Base-by-base conservation (phyloP, 2,797 vertebrate genomes). In the Merluccius polli region DNA sequence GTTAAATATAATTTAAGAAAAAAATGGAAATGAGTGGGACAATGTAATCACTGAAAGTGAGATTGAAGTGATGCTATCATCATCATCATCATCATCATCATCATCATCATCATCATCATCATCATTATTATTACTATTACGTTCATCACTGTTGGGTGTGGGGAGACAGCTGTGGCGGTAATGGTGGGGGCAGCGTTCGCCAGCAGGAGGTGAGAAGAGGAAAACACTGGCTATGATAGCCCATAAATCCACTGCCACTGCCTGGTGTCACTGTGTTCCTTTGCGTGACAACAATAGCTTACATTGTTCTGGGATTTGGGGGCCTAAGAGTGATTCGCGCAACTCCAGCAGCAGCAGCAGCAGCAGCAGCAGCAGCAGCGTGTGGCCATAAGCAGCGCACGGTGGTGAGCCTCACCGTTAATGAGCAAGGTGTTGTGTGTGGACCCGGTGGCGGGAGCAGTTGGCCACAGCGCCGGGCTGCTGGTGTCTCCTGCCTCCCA, bases 1-100 rank as follows among this genome's bases (percentile, higher is more conserved):
- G 92, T 92, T 93, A 92, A 94, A 94, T 94, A 92, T 92, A 93
- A 94, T 94, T 93, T 92, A 92, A 93, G 89, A 89, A 92, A 91
- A 27, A 94, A 92, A 93, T 84, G 91, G 91, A 94, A 94, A 93
- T 76, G 83, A 82, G 77, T 80, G 91, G 91, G 93, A 93, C 92
- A 93, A 92, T 93, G 88, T 92, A 93, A 94, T 94, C 92, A 93
- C 84, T 91, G 91, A 93, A 94, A 94, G 93, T 92, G 91, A 94
- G 92, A 92, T 92, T 93, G 92, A 93, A 94, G 90, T 88, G 92
- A 92, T 89, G 91, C 89, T 92, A 89, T 94, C 89, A 87, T 89
- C 89, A 85, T 92, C 87, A 92, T 92, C 92, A 91, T 93, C 93
- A 92, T 88, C 90, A 90, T 89, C 90, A 90, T 91, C 80, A 88